Evolutionary conservation across 1,140 invertebrate species (phyloP), one percentile per base, ranked within the genome.

Genomic region (Lordiphosa stackelbergi): DNA sequence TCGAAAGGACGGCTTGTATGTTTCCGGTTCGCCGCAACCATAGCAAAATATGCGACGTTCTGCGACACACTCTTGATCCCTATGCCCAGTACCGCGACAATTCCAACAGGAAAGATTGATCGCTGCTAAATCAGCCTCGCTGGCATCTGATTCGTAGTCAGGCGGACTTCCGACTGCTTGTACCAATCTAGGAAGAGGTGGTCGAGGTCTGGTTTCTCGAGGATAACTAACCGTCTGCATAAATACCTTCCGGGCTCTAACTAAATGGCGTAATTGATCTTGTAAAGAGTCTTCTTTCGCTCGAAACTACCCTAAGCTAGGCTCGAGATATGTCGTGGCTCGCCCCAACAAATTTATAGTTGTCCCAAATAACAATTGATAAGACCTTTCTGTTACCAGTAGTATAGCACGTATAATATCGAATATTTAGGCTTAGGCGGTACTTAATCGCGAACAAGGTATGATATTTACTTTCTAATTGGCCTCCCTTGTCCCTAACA

Each of bases 21-120:
- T 16, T 2, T 49, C 36, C 36, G 7, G 12, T 19, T 34, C 34
- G 4, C 35, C 47, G 8, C 47, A 51, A n/a, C 16, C 16, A 16
- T 36, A 51, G 13, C 34, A 49, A 36, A 49, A 49, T 31, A 49
- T 31, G 36, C 47, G 34, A 36, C 47, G 16, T 36, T 49, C 34
- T 11, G 16, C 10, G 11, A 7, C 10, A n/a, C 47, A 49, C 36
- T 49, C 10, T 49, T 49, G 7, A 22, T 49, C 7, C 5, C 12
- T 5, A 49, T 49, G 47, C 8, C 47, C 47, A 37, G 6, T n/a
- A 8, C 16, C 36, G 13, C 47, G 13, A 49, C 34, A 49, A 12
- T 49, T 49, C 31, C 34, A 49, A 11, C 35, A 51, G 10, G n/a
- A 31, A 36, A 31, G 36, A 19, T 49, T 35, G 19, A 19, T 49